These are phyloP conservation scores for Colostygia pectinataria DNA, from an alignment of 2,888 invertebrate species.

Conservation along the genomic window DNA sequence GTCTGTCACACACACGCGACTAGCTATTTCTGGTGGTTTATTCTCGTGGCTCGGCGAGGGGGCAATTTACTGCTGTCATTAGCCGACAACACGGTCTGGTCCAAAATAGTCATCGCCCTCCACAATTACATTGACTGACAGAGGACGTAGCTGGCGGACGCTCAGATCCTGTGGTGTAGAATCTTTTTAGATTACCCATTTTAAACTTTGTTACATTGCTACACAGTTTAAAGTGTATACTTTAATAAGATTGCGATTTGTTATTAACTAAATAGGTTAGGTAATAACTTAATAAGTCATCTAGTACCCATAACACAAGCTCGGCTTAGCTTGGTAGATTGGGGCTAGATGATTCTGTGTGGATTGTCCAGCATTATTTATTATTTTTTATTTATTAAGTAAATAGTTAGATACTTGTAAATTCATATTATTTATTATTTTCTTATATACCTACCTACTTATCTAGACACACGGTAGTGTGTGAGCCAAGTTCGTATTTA, in stretches of 20 bases:
- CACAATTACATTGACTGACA: constrained; percentile 57
- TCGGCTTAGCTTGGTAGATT: no score
- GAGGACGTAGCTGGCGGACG: constrained; percentile 46
- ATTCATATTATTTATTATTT: no score
- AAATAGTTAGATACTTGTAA: no score
- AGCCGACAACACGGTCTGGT: constrained; percentile 46
- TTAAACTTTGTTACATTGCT: constrained; percentile 10
- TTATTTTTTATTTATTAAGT: not conserved
- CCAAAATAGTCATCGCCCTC: constrained; percentile 66
- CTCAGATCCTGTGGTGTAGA: constrained; percentile 20
- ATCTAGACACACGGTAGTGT: no score
- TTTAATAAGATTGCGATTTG: not conserved
- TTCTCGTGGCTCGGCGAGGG: constrained; percentile 51
- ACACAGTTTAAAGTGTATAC: constrained; percentile 1
- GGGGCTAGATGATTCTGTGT: no score
- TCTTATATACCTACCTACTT: not conserved
- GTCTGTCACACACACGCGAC: constrained; percentile 38
- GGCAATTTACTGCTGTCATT: constrained; percentile 67
- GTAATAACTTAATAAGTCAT: no score
- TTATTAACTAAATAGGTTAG: not conserved
- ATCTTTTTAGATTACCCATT: not conserved
- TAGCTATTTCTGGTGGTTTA: constrained; percentile 56
- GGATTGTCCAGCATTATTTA: no score
- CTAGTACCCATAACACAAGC: no score
- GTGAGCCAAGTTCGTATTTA: no score